These are phyloP conservation scores for Amphimallon solstitiale DNA, from an alignment of 2,888 invertebrate species.

Conservation along the genomic window DNA sequence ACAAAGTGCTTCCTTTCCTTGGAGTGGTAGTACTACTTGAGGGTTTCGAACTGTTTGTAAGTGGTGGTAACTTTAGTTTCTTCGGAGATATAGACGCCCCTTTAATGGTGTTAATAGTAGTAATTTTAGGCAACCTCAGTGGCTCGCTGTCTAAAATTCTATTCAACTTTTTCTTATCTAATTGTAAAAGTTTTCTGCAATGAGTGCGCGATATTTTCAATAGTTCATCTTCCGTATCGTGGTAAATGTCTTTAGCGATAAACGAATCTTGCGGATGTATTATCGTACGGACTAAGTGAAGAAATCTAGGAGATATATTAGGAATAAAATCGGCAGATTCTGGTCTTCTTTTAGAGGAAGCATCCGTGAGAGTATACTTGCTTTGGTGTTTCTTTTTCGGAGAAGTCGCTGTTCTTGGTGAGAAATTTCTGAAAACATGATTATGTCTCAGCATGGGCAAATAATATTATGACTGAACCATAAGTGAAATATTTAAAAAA, in stretches of 20 bases:
- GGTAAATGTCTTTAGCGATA: neutral
- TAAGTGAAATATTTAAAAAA: too few relatives aligned
- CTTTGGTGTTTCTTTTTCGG: conserved; percentile 1
- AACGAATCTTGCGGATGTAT: conserved; percentile 18
- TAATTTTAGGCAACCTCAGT: conserved; percentile 31
- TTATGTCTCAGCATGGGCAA: too few relatives aligned
- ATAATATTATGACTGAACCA: too few relatives aligned
- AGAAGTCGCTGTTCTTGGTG: neutral
- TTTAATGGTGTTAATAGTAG: neutral
- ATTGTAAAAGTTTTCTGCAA: conserved; percentile 42
- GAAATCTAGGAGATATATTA: conserved; percentile 41
- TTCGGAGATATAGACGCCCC: neutral
- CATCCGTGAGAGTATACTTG: conserved; percentile 7
- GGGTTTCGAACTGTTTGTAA: neutral
- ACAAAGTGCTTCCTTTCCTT: neutral
- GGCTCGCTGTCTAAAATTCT: conserved; percentile 25
- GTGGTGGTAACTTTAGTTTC: conserved; percentile 22
- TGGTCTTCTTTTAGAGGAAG: neutral
- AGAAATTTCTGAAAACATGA: neutral
- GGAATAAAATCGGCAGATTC: conserved; percentile 20
- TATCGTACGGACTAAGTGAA: conserved; percentile 40
- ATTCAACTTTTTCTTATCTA: conserved; percentile 21
- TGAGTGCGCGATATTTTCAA: conserved; percentile 43
- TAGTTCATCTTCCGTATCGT: conserved; percentile 31
- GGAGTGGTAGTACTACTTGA: neutral